Conservation (phyloP, 2,113 vertebrate species). For the Tyrannus savana region DNA sequence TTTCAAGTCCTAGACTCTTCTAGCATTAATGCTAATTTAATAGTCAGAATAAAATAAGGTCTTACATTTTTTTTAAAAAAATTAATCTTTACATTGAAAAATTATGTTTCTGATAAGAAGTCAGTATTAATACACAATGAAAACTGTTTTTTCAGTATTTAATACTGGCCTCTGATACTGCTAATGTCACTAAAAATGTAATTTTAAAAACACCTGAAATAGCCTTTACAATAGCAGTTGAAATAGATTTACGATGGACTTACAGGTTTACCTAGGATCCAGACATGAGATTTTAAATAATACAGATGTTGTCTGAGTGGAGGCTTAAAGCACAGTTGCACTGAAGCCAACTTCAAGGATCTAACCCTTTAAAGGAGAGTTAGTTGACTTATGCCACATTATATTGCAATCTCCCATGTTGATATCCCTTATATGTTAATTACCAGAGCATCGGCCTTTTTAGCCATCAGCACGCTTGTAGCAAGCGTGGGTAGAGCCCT, state of each 20-base stretch:
- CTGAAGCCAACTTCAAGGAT: background rate
- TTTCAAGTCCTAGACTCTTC: conserved; percentile 59
- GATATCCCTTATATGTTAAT: background rate
- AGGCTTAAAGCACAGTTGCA: background rate
- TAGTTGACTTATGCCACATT: background rate
- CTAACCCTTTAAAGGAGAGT: background rate
- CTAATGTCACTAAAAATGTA: conserved; percentile 56
- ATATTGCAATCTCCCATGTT: background rate
- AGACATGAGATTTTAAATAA: background rate
- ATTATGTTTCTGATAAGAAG: conserved; percentile 65
- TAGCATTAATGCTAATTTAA: conserved; percentile 9
- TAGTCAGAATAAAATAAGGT: conserved; percentile 65
- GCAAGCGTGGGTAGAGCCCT: too few relatives aligned
- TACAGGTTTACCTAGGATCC: background rate
- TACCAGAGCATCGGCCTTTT: background rate
- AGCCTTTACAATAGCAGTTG: conserved; percentile 55
- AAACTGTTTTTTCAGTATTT: conserved; percentile 65
- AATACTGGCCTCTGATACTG: conserved; percentile 37
- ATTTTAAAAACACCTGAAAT: conserved; percentile 61
- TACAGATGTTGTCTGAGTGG: background rate
- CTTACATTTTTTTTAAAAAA: conserved; percentile 70
- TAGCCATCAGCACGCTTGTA: too few relatives aligned
- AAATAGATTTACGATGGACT: background rate
- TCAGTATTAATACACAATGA: conserved; percentile 54
- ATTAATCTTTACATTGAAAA: conserved; percentile 72